Percentiles rank a stretch among this genome's conserved stretches.
Conservation (phyloP, 2,797 vertebrate species). For the Xyrichtys novacula region DNA sequence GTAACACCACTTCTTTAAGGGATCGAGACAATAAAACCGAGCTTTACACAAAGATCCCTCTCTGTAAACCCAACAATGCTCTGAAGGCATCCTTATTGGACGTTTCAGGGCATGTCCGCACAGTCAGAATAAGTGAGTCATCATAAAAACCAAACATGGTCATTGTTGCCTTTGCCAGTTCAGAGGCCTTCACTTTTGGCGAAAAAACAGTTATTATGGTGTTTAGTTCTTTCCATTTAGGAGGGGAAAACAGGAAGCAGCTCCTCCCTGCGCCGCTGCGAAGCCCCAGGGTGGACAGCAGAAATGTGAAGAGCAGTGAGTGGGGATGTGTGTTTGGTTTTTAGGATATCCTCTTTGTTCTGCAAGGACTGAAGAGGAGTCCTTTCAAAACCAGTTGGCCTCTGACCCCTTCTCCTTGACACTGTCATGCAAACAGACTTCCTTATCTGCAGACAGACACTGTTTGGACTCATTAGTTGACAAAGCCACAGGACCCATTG, state of each 20-base stretch:
- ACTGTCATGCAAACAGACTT: conserved; percentile 46
- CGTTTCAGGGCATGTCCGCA: conserved; percentile 56
- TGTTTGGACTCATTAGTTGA: conserved; percentile 31
- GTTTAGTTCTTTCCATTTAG: conserved; percentile 69
- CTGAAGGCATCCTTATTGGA: conserved; percentile 44
- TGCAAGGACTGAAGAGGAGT: conserved; percentile 42
- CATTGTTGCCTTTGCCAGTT: conserved; percentile 62
- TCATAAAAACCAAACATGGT: conserved; percentile 52
- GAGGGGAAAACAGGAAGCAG: conserved; percentile 81
- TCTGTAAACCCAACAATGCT: conserved; percentile 12
- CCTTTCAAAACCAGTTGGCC: conserved; percentile 26
- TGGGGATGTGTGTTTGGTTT: conserved; percentile 51
- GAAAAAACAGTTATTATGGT: conserved; percentile 34
- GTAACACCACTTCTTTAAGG: too few species aligned
- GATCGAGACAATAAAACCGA: conserved; percentile 4
- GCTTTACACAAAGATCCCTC: conserved; percentile 4
- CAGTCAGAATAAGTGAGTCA: conserved; percentile 73
- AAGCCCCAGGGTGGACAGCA: conserved; percentile 53
- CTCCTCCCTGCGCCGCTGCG: conserved; percentile 64
- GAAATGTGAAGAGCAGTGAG: conserved; percentile 34
- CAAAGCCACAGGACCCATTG: conserved; percentile 13
- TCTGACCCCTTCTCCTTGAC: conserved; percentile 41
- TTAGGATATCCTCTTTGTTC: conserved; percentile 73
- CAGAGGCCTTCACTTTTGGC: conserved; percentile 42
- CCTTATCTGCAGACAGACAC: conserved; percentile 50